phyloP scores from a whole-genome alignment of 2,113 vertebrate genomes.

The Nerophis ophidion region DNA sequence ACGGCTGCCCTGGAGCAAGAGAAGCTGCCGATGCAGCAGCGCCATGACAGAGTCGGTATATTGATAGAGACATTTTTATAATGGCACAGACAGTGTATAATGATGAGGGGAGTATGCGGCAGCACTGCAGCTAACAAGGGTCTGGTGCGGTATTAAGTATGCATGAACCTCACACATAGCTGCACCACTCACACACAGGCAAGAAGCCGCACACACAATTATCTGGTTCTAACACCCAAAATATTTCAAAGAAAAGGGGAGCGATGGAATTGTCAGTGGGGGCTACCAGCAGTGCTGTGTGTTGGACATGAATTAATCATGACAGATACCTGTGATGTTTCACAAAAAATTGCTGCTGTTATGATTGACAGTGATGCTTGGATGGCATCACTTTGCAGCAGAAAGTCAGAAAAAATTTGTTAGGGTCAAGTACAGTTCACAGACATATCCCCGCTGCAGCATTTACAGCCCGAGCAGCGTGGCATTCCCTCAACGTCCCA shows the following conservation, averaged over 20 bases:
- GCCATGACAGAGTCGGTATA: slow-evolving; percentile 43
- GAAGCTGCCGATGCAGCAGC: slow-evolving; percentile 41
- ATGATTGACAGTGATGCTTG: slow-evolving; percentile 61
- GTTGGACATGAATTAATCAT: slow-evolving; percentile 69
- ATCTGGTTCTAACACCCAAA: slow-evolving; percentile 8
- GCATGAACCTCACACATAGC: slow-evolving; percentile 50
- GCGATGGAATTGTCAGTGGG: slow-evolving; percentile 49
- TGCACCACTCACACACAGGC: slow-evolving; percentile 24
- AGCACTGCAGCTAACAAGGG: slow-evolving; percentile 53
- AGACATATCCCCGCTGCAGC: slow-evolving; percentile 33
- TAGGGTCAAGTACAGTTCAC: slow-evolving; percentile 63
- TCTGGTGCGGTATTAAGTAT: slow-evolving; percentile 58
- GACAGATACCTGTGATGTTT: slow-evolving; percentile 65
- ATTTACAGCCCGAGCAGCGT: slow-evolving; percentile 23
- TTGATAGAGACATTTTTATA: slow-evolving; percentile 52
- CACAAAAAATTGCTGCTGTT: slow-evolving; percentile 47
- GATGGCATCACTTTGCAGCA: slow-evolving; percentile 48
- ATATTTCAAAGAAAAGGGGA: slow-evolving; percentile 48
- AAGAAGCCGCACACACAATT: slow-evolving; percentile 6
- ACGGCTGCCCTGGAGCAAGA: slow-evolving; percentile 9
- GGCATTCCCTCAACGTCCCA: slow-evolving; percentile 16
- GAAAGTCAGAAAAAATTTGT: slow-evolving; percentile 51
- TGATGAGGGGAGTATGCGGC: slow-evolving; percentile 49
- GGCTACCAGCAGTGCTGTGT: slow-evolving; percentile 61
- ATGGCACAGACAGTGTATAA: slow-evolving; percentile 47